phyloP scores from a whole-genome alignment of 2,113 vertebrate genomes.

The Narcine bancroftii region DNA sequence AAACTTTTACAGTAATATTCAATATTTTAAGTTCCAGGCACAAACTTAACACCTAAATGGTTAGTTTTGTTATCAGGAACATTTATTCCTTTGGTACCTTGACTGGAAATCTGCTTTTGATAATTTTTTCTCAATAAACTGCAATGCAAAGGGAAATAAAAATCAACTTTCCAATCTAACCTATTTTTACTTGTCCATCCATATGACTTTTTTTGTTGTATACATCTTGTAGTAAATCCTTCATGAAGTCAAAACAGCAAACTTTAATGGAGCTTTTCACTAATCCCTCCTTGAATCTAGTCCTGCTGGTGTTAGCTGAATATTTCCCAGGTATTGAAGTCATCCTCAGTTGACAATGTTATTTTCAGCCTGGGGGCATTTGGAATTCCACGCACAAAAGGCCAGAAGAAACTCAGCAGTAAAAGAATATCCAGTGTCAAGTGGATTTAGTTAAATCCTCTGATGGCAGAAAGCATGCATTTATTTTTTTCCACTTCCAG shows the following conservation, averaged over 20 bases:
- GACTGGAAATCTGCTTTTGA: background rate
- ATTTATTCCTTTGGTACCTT: background rate
- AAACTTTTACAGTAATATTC: background rate
- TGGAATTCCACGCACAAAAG: background rate
- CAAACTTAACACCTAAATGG: background rate
- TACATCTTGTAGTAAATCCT: background rate
- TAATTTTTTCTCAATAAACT: background rate
- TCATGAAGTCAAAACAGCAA: background rate
- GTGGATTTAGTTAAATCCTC: background rate
- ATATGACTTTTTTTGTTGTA: background rate
- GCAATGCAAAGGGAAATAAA: background rate
- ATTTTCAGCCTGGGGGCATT: background rate
- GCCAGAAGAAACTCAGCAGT: background rate
- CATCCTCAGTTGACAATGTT: background rate
- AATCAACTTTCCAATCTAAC: background rate
- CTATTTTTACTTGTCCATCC: background rate
- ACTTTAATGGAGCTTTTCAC: background rate
- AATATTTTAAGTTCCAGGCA: background rate
- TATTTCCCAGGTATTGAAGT: slow-evolving; percentile 2
- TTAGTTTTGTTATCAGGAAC: background rate
- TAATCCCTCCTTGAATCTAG: background rate
- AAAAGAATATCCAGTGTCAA: background rate
- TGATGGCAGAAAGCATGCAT: background rate
- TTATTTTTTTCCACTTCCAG: background rate
- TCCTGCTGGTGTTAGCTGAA: background rate